Conservation (phyloP, 2,888 invertebrate genomes). For the Polylopha cassiicola region DNA sequence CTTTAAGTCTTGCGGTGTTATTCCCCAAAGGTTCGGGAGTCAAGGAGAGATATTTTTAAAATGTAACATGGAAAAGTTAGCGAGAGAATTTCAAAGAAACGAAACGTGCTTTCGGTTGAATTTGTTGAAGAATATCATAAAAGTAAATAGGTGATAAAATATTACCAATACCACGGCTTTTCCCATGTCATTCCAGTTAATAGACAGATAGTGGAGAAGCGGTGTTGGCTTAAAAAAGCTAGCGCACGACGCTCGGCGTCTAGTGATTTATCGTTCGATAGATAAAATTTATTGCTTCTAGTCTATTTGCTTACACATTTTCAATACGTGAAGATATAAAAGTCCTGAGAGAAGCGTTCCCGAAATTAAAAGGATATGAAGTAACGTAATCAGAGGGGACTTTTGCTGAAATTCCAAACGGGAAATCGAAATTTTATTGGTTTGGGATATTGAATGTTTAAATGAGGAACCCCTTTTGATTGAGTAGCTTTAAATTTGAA, state of each 20-base stretch:
- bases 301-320: constrained; percentile 11
- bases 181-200: constrained; percentile 6
- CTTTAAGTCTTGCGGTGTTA: too few relatives aligned
- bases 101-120: too few relatives aligned
- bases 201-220: constrained; percentile 7
- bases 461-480: too few relatives aligned
- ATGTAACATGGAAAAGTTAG: too few relatives aligned
- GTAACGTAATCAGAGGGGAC: constrained; percentile 4
- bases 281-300: constrained; percentile 25
- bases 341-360: constrained; percentile 2
- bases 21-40: too few relatives aligned
- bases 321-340: constrained; percentile 10
- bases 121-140: not conserved
- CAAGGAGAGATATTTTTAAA: too few relatives aligned
- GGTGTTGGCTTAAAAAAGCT: constrained; percentile 18
- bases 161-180: constrained; percentile 1
- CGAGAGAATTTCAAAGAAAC: too few relatives aligned
- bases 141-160: constrained; percentile 3
- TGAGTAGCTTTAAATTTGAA: too few relatives aligned
- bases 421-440: constrained; percentile 15
- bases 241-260: constrained; percentile 17
- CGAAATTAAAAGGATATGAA: constrained; percentile 13
- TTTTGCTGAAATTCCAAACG: constrained; percentile 13
- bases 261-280: constrained; percentile 26
- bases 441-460: too few relatives aligned